Percentiles rank a stretch among this genome's conserved stretches.
Evolutionary conservation across 2,888 invertebrate genomes (phyloP).

Genomic region (Dolichomitus sp.): DNA sequence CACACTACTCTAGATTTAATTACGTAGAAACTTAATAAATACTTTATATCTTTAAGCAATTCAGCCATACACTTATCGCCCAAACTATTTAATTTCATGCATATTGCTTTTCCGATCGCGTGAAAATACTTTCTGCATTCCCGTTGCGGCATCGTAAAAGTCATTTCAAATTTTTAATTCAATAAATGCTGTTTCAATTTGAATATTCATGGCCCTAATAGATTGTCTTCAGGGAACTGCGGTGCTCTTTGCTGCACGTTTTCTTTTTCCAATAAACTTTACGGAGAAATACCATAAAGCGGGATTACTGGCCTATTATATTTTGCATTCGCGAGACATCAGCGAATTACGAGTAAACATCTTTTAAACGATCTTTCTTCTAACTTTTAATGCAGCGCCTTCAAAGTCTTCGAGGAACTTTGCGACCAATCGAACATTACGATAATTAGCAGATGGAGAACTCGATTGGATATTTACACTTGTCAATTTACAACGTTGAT

Average conservation of each 20-base stretch:
- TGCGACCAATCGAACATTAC: not conserved
- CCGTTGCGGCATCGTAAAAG: not conserved
- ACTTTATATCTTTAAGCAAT: too few species aligned
- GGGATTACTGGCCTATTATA: not conserved
- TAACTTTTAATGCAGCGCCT: not conserved
- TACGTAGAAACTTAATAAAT: too few species aligned
- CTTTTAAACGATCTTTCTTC: not conserved
- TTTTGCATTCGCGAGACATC: not conserved
- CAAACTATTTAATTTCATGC: not conserved
- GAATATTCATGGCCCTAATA: not conserved
- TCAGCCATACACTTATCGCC: too few species aligned
- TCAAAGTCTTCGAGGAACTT: constrained; percentile 8
- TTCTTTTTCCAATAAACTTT: not conserved
- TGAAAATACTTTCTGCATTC: not conserved
- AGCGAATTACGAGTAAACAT: not conserved
- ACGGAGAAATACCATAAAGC: not conserved
- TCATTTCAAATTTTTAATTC: not conserved
- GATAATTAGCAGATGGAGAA: constrained; percentile 23
- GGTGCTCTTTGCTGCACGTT: not conserved
- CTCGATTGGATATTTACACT: constrained; percentile 54
- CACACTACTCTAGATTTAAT: too few species aligned
- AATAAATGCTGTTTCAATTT: not conserved
- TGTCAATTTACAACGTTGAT: constrained; percentile 17
- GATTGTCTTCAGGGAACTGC: not conserved
- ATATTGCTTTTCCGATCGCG: not conserved